These are phyloP conservation scores for Polylopha cassiicola DNA, from an alignment of 2,888 invertebrate species.

Conservation along the genomic window DNA sequence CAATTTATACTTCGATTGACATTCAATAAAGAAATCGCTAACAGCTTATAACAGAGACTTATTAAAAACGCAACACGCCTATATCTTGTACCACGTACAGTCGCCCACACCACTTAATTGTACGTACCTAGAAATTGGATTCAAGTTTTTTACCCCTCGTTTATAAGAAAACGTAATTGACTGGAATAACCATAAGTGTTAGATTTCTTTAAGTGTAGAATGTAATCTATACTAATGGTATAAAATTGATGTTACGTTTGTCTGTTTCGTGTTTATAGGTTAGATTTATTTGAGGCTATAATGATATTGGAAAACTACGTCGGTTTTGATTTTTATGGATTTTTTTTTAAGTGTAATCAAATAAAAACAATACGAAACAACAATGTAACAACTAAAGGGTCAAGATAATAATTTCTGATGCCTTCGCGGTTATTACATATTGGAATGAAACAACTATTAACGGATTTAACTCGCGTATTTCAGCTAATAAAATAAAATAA, in stretches of 20 bases:
- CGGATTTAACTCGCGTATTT: too few species aligned
- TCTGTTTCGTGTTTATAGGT: not conserved
- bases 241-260: conserved; percentile 5
- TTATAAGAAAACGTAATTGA: conserved; percentile 55
- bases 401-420: too few species aligned
- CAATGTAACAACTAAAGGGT: too few species aligned
- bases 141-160: conserved; percentile 50
- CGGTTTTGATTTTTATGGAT: conserved; percentile 1
- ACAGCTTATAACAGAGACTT: conserved; percentile 7
- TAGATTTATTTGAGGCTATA: not conserved
- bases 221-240: conserved; percentile 20
- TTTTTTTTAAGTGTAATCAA: not conserved
- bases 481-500: too few species aligned
- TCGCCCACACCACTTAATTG: conserved; percentile 62
- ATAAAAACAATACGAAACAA: too few species aligned
- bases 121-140: conserved; percentile 65
- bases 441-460: too few species aligned
- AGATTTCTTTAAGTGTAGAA: conserved; percentile 22
- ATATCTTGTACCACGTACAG: conserved; percentile 29
- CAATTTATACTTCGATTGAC: too few species aligned
- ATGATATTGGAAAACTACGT: too few species aligned
- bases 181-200: conserved; percentile 46
- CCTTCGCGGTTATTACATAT: too few species aligned
- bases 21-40: too few species aligned
- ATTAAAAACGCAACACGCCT: conserved; percentile 12